Evolutionary conservation across 1,140 invertebrate genomes (phyloP), one percentile per base, ranked within the genome.

Genomic region (Muscidifurax raptorellus): DNA sequence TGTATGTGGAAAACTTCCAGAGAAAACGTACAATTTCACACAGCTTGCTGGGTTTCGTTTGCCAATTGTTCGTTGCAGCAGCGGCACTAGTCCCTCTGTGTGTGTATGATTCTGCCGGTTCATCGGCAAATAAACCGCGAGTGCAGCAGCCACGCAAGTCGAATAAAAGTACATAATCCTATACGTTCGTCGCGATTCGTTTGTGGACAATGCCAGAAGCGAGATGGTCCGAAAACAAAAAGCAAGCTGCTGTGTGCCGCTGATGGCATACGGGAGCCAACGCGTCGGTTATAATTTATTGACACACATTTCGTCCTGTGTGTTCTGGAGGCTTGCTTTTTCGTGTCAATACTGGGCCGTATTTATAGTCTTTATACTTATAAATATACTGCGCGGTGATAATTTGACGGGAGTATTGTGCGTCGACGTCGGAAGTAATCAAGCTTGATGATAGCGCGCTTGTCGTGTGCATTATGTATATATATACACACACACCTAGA

Each of bases 81-180:
- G 40, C 40, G 10, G 13, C 15, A 47, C 13, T 10, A 40, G 59
- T 15, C 59, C 59, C 22, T 40, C 5, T 40, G 36, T 6, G 22
- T 59, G 52, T 59, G 36, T 69, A 69, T 28, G 64, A 80, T 52
- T 32, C 30, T 72, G 18, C 32, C 76, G 36, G 25, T 71, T 36
- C 64, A 71, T 69, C 18, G 83, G 27, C 66, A 78, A 83, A 83
- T 72, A 78, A 83, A 80, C 44, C 32, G 32, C 28, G 75, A n/a
- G 40, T 25, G 27, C 52, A 59, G 52, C 52, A n/a, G 22, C 52
- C 18, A 59, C 59, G 67, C 59, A 77, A 81, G 25, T 47, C 74
- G 74, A 85, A 78, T 82, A 77, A 79, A 79, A 80, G 52, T 84
- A 74, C 71, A 30, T 67, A 84, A 85, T 69, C 64, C 79, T 36